Evolutionary conservation across 2,888 invertebrate genomes (phyloP), one percentile per base, ranked within the genome.

Genomic region (Diaperis boleti): DNA sequence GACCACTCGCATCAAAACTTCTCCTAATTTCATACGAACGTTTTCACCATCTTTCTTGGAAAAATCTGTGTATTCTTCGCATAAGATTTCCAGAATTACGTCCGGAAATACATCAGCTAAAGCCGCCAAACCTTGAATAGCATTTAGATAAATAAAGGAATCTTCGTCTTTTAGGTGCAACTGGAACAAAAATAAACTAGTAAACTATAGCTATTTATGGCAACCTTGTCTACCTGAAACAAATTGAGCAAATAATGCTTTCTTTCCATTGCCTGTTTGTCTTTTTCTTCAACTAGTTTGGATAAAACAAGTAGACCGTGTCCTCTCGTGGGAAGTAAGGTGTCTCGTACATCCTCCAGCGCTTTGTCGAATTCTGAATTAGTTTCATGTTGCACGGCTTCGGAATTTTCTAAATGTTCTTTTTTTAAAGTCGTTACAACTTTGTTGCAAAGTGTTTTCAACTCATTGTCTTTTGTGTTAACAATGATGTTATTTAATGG

Each of bases 141-240:
- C 89, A 60, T 88, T 85, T 64, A 95, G 80, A 78, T 95, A 95
- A 59, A 95, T 84, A 76, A 92, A 95, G 0, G 94, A 90, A 76
- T 95, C 95, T 7, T 87, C 82, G 72, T 94, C 86, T 75, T 87
- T 88, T 0, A 95, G 78, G 81, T 90, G 89, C 79, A 91, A 89
- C 88, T 90, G 71, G 59, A 82, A 84, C 74, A 64, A 57, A 62
- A 56, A 20, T 35, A 49, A 47, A 47, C 10, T 17, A 49, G 22
- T 52, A 54, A 13, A 13, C 14, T n/a, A n/a, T n/a, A n/a, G 41
- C 5, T 15, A 26, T 18, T 37, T 37, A 13, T n/a, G 14, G 6
- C 15, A 1, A 1, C 26, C 52, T 29, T 26, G n/a, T 3, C 29
- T 47, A 91, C 92, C 83, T 90, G 87, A 73, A 94, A 90, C 18